Percentiles rank a stretch among this genome's conserved stretches.
phyloP scores from a whole-genome alignment of 1,140 invertebrate species.

The Drosophila auraria region DNA sequence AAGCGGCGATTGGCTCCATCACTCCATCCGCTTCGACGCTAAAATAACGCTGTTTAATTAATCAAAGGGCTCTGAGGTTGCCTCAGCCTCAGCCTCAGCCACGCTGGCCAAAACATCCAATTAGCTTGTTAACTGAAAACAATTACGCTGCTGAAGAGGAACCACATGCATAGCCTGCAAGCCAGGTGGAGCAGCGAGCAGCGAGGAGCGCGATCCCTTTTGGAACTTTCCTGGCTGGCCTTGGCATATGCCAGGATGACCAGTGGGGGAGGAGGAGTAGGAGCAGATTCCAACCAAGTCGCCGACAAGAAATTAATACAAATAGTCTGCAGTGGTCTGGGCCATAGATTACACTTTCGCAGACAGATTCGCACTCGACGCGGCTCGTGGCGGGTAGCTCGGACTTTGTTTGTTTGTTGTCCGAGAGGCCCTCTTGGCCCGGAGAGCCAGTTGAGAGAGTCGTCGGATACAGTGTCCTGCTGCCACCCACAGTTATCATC shows the following conservation, averaged over 20 bases:
- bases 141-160: slow-evolving; percentile 9
- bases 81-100: background rate
- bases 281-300: slow-evolving; percentile 21
- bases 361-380: slow-evolving; percentile 68
- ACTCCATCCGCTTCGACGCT: slow-evolving; percentile 2
- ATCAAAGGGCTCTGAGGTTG: slow-evolving; percentile 40
- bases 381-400: background rate
- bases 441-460: slow-evolving; percentile 12
- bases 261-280: background rate
- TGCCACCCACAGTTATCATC: slow-evolving; percentile 8
- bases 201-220: background rate
- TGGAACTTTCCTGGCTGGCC: background rate
- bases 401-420: background rate
- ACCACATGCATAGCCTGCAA: background rate
- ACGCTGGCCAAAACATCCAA: slow-evolving; percentile 9
- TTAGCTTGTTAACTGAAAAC: slow-evolving; percentile 46
- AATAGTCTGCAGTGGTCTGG: slow-evolving; percentile 75
- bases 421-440: background rate
- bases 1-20: background rate
- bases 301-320: slow-evolving; percentile 76
- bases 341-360: slow-evolving; percentile 79
- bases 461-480: background rate
- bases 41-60: slow-evolving; percentile 38
- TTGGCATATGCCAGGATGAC: slow-evolving; percentile 3
- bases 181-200: background rate